A percentile compares a stretch with the other conserved stretches of the same genome.
Evolutionary conservation across 2,888 invertebrate species (phyloP).

Genomic region (Tenthredo notha): DNA sequence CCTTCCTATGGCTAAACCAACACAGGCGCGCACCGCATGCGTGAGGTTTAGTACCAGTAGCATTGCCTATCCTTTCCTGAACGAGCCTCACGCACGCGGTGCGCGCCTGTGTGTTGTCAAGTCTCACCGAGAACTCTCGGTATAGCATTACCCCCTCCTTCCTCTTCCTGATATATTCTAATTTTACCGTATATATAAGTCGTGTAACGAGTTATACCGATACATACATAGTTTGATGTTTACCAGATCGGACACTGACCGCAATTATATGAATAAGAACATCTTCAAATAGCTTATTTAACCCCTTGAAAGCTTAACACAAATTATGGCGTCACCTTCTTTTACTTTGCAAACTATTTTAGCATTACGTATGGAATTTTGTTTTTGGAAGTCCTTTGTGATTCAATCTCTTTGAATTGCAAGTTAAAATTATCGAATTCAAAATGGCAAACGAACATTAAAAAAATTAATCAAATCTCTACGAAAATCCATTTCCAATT

Average conservation of each 20-base stretch:
- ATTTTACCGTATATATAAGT: constrained; percentile 27
- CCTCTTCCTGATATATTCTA: constrained; percentile 8
- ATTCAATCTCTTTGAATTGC: not conserved
- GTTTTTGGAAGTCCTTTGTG: not conserved
- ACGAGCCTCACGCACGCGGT: too few species aligned
- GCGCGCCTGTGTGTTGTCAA: too few species aligned
- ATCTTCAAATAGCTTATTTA: not conserved
- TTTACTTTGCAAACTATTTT: not conserved
- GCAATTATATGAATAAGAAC: constrained; percentile 31
- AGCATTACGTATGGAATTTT: not conserved
- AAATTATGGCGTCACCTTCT: not conserved
- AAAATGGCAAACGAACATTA: not conserved
- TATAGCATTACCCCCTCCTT: not conserved
- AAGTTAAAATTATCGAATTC: not conserved
- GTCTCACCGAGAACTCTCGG: too few species aligned
- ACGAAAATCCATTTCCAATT: too few species aligned
- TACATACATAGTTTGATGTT: constrained; percentile 5
- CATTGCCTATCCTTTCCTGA: too few species aligned
- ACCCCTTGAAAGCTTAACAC: not conserved
- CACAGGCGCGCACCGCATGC: too few species aligned
- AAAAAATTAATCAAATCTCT: too few species aligned
- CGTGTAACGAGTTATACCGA: not conserved
- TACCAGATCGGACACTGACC: constrained; percentile 29
- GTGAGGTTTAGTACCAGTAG: too few species aligned
- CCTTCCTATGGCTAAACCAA: too few species aligned